Base-by-base conservation (phyloP, 2,888 invertebrate genomes). In the Syrphus vitripennis region DNA sequence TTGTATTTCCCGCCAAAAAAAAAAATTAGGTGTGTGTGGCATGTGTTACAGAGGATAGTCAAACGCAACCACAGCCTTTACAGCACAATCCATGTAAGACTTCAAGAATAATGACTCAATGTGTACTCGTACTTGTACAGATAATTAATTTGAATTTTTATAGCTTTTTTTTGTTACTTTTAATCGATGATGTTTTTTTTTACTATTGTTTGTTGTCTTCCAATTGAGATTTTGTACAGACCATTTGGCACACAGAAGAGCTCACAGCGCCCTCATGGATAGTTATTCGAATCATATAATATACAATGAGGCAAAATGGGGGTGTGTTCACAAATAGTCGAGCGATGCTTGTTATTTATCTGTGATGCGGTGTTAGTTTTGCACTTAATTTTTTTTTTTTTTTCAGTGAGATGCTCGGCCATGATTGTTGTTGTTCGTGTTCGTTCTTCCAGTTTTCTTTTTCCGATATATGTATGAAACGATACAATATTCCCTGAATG, bases 371-470 rank as follows among this genome's bases (percentile, higher is more conserved):
- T 83, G 83, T 79, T 83, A 80, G 83, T 75, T 83, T 70, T 74
- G 83, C 75, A 83, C 83, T 79, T 83, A 83, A 80, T 83, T 63
- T n/a, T n/a, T n/a, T n/a, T n/a, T n/a, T n/a, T n/a, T n/a, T n/a
- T n/a, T 83, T 75, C 65, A 55, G 34, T n/a, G n/a, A 37, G 79
- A 79, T 71, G 70, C 75, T 70, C 57, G 63, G 26, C 83, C 74
- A 83, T 67, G 78, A 75, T 83, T 79, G 69, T 50, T 50, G 50
- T 24, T 48, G 21, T 12, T 21, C 19, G 12, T 63, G 21, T 71
- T n/a, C 34, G 6, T 55, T 16, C 19, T 40, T 37, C 19, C 21
- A 5, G 65, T 48, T 63, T 74, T 74, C 12, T 48, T 21, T 65
- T 70, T 40, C 55, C 61, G 21, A 34, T 75, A 76, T 65, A 42